Base-by-base conservation (phyloP, 92 coral and sea anemone genomes). In the Actinernus sp. region DNA sequence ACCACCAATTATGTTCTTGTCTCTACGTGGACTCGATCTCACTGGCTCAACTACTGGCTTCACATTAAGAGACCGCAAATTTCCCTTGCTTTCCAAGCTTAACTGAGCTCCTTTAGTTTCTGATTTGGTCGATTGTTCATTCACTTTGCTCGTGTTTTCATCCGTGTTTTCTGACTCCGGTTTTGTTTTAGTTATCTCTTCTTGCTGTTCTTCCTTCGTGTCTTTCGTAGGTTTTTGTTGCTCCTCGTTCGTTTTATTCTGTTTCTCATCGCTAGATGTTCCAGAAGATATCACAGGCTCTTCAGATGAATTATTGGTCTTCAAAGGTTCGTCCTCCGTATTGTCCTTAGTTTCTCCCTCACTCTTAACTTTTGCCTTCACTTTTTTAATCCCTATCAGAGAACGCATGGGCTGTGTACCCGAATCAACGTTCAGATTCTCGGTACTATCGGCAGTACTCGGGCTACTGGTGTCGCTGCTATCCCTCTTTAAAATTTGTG, bases 371-470 rank as follows among this genome's bases (percentile, higher is more conserved):
- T 63, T 62, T 14, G 40, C 71, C 60, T 68, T 88, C 17, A 58
- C 50, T 43, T 73, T 88, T 58, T 53, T 63, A 1, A 87, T 23
- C 40, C 95, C 88, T 37, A 88, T 84, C 85, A 88, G 55, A 14
- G 87, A 68, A 33, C 69, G 80, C 49, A 62, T 74, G 3, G 95
- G 85, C 46, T 88, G 95, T n/a, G 87, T 78, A 6, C 91, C 95
- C 17, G 65, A 73, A 60, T 73, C 89, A 44, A 62, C 72, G 44
- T 58, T 26, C n/a, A n/a, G n/a, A 75, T 53, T 10, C 24, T 62
- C 58, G 29, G 52, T 12, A 69, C 52, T 48, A 46, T 48, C 5
- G 56, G 61, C 53, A 75, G 28, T 2, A 26, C 58, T 29, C 61
- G 52, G 43, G 14, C 36, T 13, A 23, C 31, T 26, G 30, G 44